Percentiles rank a stretch among this genome's conserved stretches.
phyloP scores from a whole-genome alignment of 2,888 invertebrate genomes.

The Ormyrus thymus region DNA sequence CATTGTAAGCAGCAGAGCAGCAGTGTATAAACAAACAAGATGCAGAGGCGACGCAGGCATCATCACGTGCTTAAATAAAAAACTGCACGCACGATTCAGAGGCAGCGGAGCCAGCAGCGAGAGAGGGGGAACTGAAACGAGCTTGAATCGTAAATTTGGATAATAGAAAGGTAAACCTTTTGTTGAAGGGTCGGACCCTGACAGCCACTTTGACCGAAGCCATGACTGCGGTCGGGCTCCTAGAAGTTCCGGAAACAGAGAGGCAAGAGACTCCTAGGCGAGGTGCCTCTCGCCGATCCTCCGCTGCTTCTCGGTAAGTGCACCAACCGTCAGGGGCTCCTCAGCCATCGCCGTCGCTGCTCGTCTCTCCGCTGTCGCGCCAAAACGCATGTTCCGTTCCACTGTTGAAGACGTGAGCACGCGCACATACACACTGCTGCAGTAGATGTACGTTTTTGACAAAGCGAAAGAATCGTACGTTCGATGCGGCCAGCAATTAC shows the following conservation, averaged over 20 bases:
- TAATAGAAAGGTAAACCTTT: slow-evolving; percentile 78
- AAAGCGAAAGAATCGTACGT: background rate
- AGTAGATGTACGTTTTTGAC: background rate
- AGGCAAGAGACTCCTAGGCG: slow-evolving; percentile 4
- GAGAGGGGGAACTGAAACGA: background rate
- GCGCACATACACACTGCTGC: background rate
- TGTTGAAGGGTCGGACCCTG: too few species aligned
- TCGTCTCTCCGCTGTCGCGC: background rate
- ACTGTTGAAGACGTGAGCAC: too few species aligned
- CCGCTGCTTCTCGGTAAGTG: background rate
- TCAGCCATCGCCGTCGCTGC: background rate
- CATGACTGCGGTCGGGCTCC: too few species aligned
- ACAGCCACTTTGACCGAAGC: too few species aligned
- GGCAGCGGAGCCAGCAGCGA: slow-evolving; percentile 8
- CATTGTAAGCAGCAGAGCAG: too few species aligned
- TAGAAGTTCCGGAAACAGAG: too few species aligned
- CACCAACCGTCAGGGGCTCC: background rate
- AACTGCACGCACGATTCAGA: background rate
- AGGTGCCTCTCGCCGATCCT: slow-evolving; percentile 4
- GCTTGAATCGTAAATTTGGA: too few species aligned
- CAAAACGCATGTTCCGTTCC: too few species aligned
- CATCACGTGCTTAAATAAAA: too few species aligned
- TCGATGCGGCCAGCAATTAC: background rate
- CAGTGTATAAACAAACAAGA: too few species aligned
- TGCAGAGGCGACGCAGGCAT: too few species aligned